Percentiles rank a stretch among this genome's conserved stretches.
Evolutionary conservation across 2,113 vertebrate species (phyloP).

Genomic region (Sinocyclocheilus rhinocerous): DNA sequence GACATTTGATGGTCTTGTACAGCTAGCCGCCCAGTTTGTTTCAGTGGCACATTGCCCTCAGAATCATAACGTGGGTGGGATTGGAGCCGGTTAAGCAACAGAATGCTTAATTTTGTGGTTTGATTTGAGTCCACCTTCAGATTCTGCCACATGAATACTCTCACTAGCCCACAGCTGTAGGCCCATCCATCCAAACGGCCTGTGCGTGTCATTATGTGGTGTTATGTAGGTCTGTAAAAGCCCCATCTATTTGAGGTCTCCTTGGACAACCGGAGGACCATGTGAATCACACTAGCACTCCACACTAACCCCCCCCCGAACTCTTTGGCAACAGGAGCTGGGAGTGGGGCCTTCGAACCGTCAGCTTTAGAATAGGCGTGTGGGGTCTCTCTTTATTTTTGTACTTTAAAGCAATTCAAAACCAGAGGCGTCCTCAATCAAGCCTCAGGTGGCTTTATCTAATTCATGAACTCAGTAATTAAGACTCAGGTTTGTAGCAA

Average conservation of each 20-base stretch:
- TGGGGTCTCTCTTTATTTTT: conserved; percentile 48
- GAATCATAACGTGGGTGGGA: not conserved
- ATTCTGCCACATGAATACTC: not conserved
- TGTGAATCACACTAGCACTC: conserved; percentile 51
- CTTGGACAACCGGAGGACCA: not conserved
- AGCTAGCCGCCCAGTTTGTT: not conserved
- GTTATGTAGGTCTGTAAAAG: conserved; percentile 37
- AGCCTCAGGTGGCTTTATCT: conserved; percentile 51
- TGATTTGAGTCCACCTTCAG: not conserved
- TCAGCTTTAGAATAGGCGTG: conserved; percentile 42
- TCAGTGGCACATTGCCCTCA: not conserved
- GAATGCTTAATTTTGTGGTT: not conserved
- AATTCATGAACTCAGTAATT: conserved; percentile 56
- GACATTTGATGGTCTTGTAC: not conserved
- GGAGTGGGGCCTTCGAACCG: conserved; percentile 26
- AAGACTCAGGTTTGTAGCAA: conserved; percentile 61
- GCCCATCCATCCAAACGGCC: not conserved
- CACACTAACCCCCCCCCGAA: conserved; percentile 23
- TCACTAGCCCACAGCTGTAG: not conserved
- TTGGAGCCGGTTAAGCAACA: not conserved
- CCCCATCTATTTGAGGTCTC: conserved; percentile 21
- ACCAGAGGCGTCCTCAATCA: conserved; percentile 51
- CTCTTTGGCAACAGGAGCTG: conserved; percentile 46
- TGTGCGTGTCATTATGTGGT: conserved; percentile 26
- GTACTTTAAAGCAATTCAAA: conserved; percentile 55